Percentiles rank a stretch among this genome's conserved stretches.
Conservation (phyloP, 2,797 vertebrate genomes). For the Fringilla coelebs region DNA sequence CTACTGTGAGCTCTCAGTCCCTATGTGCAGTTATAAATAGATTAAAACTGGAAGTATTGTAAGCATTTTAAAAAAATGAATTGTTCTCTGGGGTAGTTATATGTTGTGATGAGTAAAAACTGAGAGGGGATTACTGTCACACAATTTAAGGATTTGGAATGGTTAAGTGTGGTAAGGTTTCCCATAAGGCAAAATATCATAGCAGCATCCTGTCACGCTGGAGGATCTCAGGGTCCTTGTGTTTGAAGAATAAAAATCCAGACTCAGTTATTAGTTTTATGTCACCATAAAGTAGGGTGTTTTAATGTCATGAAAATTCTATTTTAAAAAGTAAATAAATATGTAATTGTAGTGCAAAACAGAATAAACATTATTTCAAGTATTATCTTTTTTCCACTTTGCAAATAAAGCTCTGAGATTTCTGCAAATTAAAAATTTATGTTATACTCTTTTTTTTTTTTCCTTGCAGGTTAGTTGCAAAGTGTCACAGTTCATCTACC, state of each 20-base stretch:
- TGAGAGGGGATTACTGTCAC: not conserved
- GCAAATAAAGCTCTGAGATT: not conserved
- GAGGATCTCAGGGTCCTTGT: not conserved
- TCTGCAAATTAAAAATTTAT: not conserved
- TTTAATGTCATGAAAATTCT: not conserved
- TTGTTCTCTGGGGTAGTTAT: not conserved
- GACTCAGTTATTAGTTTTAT: not conserved
- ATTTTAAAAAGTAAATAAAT: not conserved
- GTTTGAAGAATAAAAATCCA: not conserved
- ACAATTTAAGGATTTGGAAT: not conserved
- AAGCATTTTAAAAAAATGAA: not conserved
- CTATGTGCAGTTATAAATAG: not conserved
- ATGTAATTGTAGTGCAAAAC: not conserved
- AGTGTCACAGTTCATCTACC: constrained; percentile 90
- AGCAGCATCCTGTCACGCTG: not conserved
- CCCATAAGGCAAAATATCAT: not conserved
- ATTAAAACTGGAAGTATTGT: not conserved
- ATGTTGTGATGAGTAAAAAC: not conserved
- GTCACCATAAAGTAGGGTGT: not conserved
- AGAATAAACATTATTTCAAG: not conserved
- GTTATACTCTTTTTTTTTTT: not conserved
- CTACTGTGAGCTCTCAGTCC: not conserved
- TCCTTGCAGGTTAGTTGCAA: constrained; percentile 87
- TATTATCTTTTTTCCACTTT: not conserved
- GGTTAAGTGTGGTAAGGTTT: not conserved